A percentile compares a stretch with the other conserved stretches of the same genome.
phyloP scores from a whole-genome alignment of 35 echinoderm and acorn worm genomes.

The Holothuria glaberrima region DNA sequence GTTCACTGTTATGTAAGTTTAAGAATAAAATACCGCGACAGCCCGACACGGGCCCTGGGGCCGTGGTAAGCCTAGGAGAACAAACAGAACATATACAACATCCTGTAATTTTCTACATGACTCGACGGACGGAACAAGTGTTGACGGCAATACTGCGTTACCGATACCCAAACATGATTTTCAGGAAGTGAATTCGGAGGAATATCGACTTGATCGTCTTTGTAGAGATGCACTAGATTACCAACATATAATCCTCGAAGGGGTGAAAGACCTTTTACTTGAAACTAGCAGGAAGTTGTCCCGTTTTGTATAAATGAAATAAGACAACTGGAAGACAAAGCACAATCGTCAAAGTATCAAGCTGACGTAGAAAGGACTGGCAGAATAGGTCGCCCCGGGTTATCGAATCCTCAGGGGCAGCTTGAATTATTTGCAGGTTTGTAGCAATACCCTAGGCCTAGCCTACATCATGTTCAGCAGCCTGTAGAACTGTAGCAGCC shows the following conservation, averaged over 20 bases:
- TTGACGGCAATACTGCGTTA: too few relatives aligned
- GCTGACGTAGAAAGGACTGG: not conserved
- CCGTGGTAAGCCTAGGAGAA: too few relatives aligned
- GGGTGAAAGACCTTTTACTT: not conserved
- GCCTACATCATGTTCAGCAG: too few relatives aligned
- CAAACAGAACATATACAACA: too few relatives aligned
- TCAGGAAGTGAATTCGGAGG: not conserved
- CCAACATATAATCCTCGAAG: not conserved
- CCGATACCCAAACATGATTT: not conserved
- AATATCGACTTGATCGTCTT: not conserved
- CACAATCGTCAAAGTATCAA: not conserved
- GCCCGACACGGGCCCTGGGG: too few relatives aligned
- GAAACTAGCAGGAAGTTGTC: not conserved
- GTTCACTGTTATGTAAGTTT: too few relatives aligned
- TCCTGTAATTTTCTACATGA: too few relatives aligned
- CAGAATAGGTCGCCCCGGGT: not conserved
- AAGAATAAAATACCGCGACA: too few relatives aligned
- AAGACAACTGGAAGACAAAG: not conserved
- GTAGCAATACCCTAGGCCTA: too few relatives aligned
- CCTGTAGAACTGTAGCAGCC: too few relatives aligned
- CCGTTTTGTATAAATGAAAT: not conserved
- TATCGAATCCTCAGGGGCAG: not conserved
- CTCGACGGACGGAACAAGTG: too few relatives aligned
- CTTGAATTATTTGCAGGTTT: too few relatives aligned
- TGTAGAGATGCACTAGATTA: slow-evolving; percentile 2